Evolutionary conservation across 2,888 invertebrate genomes (phyloP).

Genomic region (Heliconius hortense): DNA sequence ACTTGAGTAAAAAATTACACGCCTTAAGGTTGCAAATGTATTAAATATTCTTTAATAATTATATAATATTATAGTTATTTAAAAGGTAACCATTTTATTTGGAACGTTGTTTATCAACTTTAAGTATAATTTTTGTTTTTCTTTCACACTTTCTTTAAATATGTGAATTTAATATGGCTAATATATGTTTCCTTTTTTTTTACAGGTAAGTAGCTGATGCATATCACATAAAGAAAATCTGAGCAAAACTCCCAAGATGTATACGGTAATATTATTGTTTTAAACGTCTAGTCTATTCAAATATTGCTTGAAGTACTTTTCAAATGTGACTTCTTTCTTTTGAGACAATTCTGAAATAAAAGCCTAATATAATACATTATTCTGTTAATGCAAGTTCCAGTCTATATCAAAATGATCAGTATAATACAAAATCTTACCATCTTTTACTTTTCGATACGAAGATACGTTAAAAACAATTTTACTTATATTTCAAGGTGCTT

Average conservation of each 20-base stretch:
- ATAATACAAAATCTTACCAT: neutral
- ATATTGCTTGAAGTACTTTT: neutral
- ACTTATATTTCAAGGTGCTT: slow-evolving; percentile 44
- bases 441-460: neutral
- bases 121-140: no score
- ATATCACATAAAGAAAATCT: slow-evolving; percentile 18
- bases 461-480: slow-evolving; percentile 27
- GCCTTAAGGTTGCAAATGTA: slow-evolving; percentile 2
- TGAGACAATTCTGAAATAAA: neutral
- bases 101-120: neutral
- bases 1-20: slow-evolving; percentile 28
- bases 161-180: neutral
- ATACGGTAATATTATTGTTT: slow-evolving; percentile 29
- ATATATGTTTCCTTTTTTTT: slow-evolving; percentile 43
- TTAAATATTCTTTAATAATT: no score
- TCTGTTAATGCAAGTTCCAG: neutral
- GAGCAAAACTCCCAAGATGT: slow-evolving; percentile 17
- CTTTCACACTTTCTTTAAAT: no score
- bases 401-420: neutral
- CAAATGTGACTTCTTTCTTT: slow-evolving; percentile 12
- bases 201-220: slow-evolving; percentile 64
- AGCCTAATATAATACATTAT: neutral
- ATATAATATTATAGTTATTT: neutral
- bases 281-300: neutral
- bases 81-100: neutral